Percentiles rank a stretch among this genome's conserved stretches.
phyloP scores from a whole-genome alignment of 2,113 vertebrate species.

The Apodemus sylvaticus region DNA sequence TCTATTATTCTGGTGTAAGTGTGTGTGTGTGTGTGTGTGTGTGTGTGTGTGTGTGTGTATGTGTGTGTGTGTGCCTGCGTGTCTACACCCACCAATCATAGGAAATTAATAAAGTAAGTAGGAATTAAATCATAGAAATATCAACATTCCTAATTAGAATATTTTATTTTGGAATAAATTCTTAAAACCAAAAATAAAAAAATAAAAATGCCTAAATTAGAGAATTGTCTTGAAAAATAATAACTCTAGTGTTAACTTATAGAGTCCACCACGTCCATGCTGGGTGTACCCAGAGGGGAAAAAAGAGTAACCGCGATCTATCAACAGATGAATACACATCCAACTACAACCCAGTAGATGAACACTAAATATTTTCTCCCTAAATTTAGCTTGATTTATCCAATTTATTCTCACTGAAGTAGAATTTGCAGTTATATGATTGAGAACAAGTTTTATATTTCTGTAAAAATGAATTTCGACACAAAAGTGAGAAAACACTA shows the following conservation, averaged over 20 bases:
- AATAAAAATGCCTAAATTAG: background rate
- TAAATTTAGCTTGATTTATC: background rate
- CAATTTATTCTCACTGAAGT: background rate
- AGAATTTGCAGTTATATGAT: background rate
- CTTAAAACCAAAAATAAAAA: background rate
- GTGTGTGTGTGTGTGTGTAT: background rate
- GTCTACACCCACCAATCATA: background rate
- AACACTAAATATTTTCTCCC: background rate
- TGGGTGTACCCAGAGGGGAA: background rate
- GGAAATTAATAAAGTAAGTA: background rate
- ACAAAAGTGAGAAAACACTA: background rate
- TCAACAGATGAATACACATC: background rate
- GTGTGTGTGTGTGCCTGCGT: background rate
- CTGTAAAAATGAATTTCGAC: background rate
- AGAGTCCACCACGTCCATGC: accelerated
- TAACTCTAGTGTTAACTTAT: background rate
- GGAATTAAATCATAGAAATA: background rate
- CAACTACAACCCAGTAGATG: slow-evolving; percentile 11
- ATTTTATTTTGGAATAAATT: background rate
- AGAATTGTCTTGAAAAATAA: background rate
- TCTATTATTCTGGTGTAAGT: background rate
- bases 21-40: background rate
- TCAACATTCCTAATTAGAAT: background rate
- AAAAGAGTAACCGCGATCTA: background rate
- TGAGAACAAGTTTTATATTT: background rate